Evolutionary conservation across 2,113 vertebrate genomes (phyloP).

Genomic region (Euleptes europaea): DNA sequence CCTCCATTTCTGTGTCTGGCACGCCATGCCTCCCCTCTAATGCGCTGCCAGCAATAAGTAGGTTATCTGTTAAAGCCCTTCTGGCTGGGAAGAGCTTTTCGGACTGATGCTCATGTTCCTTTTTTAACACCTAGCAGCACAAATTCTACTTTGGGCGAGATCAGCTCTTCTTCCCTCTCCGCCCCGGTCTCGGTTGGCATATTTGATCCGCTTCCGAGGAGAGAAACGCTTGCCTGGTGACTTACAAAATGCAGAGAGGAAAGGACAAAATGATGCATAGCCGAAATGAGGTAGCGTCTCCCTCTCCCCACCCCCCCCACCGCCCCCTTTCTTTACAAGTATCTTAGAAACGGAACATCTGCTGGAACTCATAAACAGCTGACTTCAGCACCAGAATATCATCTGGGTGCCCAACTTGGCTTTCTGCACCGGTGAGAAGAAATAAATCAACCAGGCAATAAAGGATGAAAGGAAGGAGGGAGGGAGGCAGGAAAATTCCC

Average conservation of each 20-base stretch:
- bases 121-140: neutral
- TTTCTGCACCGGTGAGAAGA: constrained; percentile 44
- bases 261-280: constrained; percentile 38
- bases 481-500: constrained; percentile 21
- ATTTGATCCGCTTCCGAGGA: constrained; percentile 8
- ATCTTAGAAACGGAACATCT: constrained; percentile 67
- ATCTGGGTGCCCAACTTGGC: constrained; percentile 53
- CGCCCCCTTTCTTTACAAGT: constrained; percentile 7
- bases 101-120: neutral
- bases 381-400: constrained; percentile 62
- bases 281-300: neutral
- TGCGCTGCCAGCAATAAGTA: neutral
- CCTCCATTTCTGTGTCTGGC: neutral
- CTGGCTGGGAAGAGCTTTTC: neutral
- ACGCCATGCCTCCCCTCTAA: neutral
- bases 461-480: constrained; percentile 51
- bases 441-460: constrained; percentile 71
- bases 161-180: rapidly evolving
- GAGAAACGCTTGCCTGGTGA: neutral
- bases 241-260: constrained; percentile 21
- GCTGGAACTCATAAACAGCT: constrained; percentile 54
- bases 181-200: neutral
- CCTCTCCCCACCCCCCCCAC: neutral
- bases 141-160: neutral
- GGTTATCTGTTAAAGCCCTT: neutral